Evolutionary conservation across 2,888 invertebrate genomes (phyloP), one percentile per base, ranked within the genome.

Genomic region (Chouioia cunea): DNA sequence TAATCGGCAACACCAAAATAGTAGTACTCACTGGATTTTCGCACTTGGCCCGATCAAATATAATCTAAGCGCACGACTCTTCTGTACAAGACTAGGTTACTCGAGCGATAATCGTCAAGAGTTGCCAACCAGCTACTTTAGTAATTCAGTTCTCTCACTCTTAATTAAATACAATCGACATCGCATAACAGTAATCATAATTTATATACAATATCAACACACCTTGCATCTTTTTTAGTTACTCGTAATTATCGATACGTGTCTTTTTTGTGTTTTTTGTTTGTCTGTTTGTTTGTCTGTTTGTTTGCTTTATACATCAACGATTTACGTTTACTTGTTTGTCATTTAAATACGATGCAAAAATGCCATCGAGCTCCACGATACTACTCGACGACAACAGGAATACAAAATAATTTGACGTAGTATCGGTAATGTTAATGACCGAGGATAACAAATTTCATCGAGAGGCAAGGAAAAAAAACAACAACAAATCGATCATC

Each of bases 1-100:
- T 56, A n/a, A 56, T 16, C 43, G 14, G 43, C 60, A 47, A 59
- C 46, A 36, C 44, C 8, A 46, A 70, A 70, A 44, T 60, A 50
- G 43, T 57, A 53, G 27, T n/a, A 53, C 23, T 65, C 10, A 12
- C 48, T 53, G 48, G 66, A 53, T 68, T 59, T 46, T 60, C 23
- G 56, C 48, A 64, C 46, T 54, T 47, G 47, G 71, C 71, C 73
- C 59, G 73, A 75, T 74, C 70, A 75, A 70, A 74, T 77, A 77
- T 76, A 79, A 70, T 76, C 78, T 80, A 81, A 79, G 77, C 77
- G 76, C 80, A 75, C 78, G 78, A 80, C 78, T 73, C 60, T 80
- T 84, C 82, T 84, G 83, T 84, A 84, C 84, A 84, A 80, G 84
- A 84, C 84, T 84, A 84, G 84, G 80, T 81, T 80, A 83, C 79